phyloP scores from a whole-genome alignment of 2,888 invertebrate species.

The Euclidia mi region DNA sequence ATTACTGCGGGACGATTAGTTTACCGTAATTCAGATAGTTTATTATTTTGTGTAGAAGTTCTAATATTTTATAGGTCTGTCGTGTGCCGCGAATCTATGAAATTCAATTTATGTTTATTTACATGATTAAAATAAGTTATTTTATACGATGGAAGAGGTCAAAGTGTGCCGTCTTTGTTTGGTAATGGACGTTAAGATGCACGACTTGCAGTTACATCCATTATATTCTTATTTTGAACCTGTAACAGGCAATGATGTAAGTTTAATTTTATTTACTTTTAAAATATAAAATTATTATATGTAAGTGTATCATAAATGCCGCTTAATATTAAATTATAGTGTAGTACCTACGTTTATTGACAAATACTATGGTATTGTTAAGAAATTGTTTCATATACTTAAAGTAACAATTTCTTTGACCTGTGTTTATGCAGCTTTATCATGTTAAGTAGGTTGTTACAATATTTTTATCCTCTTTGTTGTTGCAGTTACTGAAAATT shows the following conservation, averaged over 20 bases:
- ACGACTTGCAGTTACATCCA: slow-evolving; percentile 67
- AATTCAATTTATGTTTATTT: slow-evolving; percentile 51
- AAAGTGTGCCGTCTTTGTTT: slow-evolving; percentile 83
- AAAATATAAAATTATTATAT: too few relatives aligned
- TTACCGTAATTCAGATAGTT: slow-evolving; percentile 10
- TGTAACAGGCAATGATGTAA: slow-evolving; percentile 74
- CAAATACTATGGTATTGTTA: too few relatives aligned
- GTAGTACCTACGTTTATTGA: too few relatives aligned
- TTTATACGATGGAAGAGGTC: slow-evolving; percentile 68
- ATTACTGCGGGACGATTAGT: neutral
- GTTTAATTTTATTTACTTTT: slow-evolving; percentile 48
- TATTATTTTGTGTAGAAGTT: slow-evolving; percentile 64
- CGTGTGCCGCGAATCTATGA: slow-evolving; percentile 71
- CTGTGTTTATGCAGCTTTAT: neutral
- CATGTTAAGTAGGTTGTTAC: neutral
- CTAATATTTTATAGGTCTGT: slow-evolving; percentile 83
- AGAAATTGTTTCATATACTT: too few relatives aligned
- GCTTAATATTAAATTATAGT: too few relatives aligned
- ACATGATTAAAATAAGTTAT: slow-evolving; percentile 16
- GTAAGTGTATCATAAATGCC: too few relatives aligned
- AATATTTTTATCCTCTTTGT: neutral
- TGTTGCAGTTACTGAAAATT: slow-evolving; percentile 61
- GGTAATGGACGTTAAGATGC: slow-evolving; percentile 72
- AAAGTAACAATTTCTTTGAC: neutral
- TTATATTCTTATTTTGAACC: slow-evolving; percentile 72